Evolutionary conservation across 2,797 vertebrate genomes (phyloP).

Genomic region (Clarias laeviceps): DNA sequence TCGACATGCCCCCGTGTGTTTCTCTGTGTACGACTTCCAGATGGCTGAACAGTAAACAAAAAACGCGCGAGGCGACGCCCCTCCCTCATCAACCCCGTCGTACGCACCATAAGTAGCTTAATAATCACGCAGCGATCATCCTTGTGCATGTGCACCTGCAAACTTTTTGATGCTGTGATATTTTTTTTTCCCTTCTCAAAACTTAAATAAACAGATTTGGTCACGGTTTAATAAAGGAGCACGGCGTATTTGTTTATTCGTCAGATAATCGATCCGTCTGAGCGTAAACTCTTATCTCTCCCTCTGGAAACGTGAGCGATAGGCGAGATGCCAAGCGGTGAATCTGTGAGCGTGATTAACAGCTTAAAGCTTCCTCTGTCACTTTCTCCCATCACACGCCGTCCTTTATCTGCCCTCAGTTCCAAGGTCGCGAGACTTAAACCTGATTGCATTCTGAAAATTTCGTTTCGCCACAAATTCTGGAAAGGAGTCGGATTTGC

Average conservation of each 20-base stretch:
- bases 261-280: conserved; percentile 72
- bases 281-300: conserved; percentile 73
- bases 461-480: conserved; percentile 26
- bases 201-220: conserved; percentile 55
- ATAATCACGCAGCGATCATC: background rate
- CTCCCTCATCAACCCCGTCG: background rate
- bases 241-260: conserved; percentile 75
- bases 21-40: background rate
- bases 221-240: conserved; percentile 69
- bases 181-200: background rate
- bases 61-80: background rate
- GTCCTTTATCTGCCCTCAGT: conserved; percentile 52
- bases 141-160: conserved; percentile 10
- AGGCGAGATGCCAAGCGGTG: conserved; percentile 71
- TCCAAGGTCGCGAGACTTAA: conserved; percentile 62
- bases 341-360: conserved; percentile 62
- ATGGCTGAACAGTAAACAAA: conserved; percentile 3
- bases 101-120: background rate
- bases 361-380: conserved; percentile 66
- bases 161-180: conserved; percentile 5
- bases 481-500: conserved; percentile 43
- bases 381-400: conserved; percentile 55
- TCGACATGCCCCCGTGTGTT: background rate
- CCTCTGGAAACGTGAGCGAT: conserved; percentile 63
- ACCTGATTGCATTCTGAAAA: conserved; percentile 58